Conservation (phyloP, 2,888 invertebrate species). For the Escarpia spicata region DNA sequence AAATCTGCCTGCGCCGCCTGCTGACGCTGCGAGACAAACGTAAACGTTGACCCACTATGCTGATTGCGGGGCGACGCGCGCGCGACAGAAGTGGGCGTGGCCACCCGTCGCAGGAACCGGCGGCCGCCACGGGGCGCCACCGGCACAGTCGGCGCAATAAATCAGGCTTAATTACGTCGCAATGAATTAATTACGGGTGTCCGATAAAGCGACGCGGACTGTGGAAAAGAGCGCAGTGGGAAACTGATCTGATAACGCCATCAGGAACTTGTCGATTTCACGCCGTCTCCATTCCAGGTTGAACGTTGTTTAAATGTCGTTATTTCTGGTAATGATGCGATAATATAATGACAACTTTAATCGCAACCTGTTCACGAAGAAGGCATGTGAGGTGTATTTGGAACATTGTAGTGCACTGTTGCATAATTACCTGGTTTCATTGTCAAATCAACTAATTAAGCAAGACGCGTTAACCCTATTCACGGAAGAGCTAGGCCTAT, state of each 20-base stretch:
- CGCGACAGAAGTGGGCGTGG: background rate
- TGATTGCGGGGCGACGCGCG: background rate
- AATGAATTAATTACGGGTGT: slow-evolving; percentile 3
- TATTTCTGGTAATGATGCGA: background rate
- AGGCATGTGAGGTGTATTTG: no score
- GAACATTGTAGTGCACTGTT: background rate
- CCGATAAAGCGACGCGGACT: background rate
- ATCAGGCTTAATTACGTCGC: background rate
- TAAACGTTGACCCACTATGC: slow-evolving; percentile 16
- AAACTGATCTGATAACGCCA: background rate
- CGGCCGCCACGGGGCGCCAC: background rate
- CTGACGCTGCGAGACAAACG: background rate
- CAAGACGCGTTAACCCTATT: background rate
- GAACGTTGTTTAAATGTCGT: background rate
- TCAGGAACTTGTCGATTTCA: slow-evolving; percentile 1
- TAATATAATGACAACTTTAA: background rate
- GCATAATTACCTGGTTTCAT: background rate
- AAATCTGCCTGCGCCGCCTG: background rate
- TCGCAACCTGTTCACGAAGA: background rate
- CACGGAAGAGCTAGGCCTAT: background rate
- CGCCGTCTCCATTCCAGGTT: background rate
- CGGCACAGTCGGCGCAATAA: background rate
- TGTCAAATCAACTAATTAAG: background rate
- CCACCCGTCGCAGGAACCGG: background rate
- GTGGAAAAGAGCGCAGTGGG: background rate